Percentiles rank a stretch among this genome's conserved stretches.
Conservation (phyloP, 2,797 vertebrate species). For the Sebastes hopkinsi region DNA sequence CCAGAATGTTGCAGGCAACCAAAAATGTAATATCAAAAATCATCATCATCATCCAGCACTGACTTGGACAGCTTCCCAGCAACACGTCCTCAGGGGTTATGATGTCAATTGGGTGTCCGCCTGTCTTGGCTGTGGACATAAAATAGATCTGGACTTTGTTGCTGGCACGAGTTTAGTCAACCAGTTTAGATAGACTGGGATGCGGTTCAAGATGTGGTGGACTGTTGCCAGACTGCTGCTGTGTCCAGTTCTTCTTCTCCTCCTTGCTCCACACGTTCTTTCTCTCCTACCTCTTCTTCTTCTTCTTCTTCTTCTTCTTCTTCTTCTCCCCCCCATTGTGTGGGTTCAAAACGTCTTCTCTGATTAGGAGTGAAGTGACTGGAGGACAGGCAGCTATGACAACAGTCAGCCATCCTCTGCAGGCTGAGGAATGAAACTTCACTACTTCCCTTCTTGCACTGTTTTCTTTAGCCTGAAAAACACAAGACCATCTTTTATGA, state of each 20-base stretch:
- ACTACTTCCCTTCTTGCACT: background rate
- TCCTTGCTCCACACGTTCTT: background rate
- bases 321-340: background rate
- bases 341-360: conserved; percentile 12
- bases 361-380: conserved; percentile 22
- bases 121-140: conserved; percentile 35
- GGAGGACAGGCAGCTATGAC: background rate
- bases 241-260: conserved; percentile 12
- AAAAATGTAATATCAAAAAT: conserved; percentile 9
- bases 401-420: background rate
- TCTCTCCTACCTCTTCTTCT: background rate
- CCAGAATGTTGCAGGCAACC: conserved; percentile 10
- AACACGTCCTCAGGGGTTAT: conserved; percentile 19
- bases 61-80: conserved; percentile 21
- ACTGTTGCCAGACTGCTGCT: conserved; percentile 42
- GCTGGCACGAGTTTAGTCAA: conserved; percentile 50
- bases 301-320: too few relatives aligned
- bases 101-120: conserved; percentile 40
- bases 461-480: background rate
- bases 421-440: too few relatives aligned
- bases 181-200: conserved; percentile 44
- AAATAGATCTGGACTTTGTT: conserved; percentile 39
- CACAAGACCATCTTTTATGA: background rate
- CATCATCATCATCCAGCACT: conserved; percentile 14
- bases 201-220: conserved; percentile 39